These are phyloP conservation scores for Ophion costatus DNA, from an alignment of 2,888 invertebrate species.

Conservation along the genomic window DNA sequence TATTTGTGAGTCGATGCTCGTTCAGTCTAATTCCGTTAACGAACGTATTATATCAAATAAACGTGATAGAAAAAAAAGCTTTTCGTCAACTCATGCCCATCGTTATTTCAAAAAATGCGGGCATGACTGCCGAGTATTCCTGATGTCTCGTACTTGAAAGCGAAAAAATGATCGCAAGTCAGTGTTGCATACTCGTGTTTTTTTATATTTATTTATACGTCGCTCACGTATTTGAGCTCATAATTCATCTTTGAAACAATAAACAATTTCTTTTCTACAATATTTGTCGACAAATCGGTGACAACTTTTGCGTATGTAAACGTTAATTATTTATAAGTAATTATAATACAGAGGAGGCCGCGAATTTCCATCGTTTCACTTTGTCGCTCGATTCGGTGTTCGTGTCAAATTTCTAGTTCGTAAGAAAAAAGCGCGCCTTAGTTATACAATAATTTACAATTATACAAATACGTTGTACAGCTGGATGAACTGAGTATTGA, in stretches of 20 bases:
- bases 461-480: conserved; percentile 64
- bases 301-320: conserved; percentile 14
- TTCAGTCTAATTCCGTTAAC: neutral
- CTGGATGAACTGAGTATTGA: conserved; percentile 66
- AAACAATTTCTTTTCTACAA: conserved; percentile 52
- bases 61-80: no score
- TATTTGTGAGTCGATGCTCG: neutral
- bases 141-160: neutral
- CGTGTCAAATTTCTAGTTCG: neutral
- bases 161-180: neutral
- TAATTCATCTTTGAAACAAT: conserved; percentile 42
- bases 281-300: conserved; percentile 37
- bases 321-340: conserved; percentile 56
- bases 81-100: no score
- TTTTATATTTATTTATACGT: conserved; percentile 5
- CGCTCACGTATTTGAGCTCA: conserved; percentile 8
- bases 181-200: neutral
- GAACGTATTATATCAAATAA: no score
- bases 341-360: conserved; percentile 45
- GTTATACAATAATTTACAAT: conserved; percentile 63
- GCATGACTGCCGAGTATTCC: neutral
- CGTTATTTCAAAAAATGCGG: no score
- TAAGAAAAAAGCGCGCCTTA: conserved; percentile 36
- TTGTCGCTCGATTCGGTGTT: conserved; percentile 14
- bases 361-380: conserved; percentile 17